Base-by-base conservation (phyloP, 2,888 invertebrate genomes). In the Meloe dianella region DNA sequence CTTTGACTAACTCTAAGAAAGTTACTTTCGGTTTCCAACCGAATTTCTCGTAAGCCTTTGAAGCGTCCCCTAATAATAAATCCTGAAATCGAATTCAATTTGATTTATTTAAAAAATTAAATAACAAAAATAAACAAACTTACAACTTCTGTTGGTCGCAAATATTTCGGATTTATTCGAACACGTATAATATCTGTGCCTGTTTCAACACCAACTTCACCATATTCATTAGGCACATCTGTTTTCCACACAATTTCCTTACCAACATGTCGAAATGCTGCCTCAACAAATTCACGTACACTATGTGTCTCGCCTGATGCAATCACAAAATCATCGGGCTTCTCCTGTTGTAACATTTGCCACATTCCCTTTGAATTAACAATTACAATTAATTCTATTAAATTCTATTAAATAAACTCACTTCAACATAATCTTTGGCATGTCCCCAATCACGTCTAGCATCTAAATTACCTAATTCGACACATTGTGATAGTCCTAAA, bases 361-460 rank as follows among this genome's bases (percentile, higher is more conserved):
- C 98, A 99, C 99, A 99, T 99, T 0, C 98, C 99, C 92, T 95
- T 80, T 58, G 75, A 66, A 7, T n/a, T 27, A 58, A 22, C 24
- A 61, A 57, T 59, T 29, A 47, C 22, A 61, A 64, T 35, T 10
- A 32, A 32, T 32, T 32, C 10, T n/a, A n/a, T n/a, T 9, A 32
- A 10, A 32, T 30, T 30, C 9, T 2, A 30, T 30, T 7, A 30
- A 30, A 30, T 30, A 30, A 30, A 71, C 80, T 79, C 80, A 94
- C 94, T 88, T 97, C 94, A 8, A 98, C 94, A 83, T 97, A 98
- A 85, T 98, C 98, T 84, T 90, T 93, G 1, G 96, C 96, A 84
- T 96, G 96, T 7, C 99, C 99, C 99, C 99, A 99, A 84, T 99
- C 99, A 78, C 99, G 88, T 81, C 93, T 92, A 17, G 98, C 93